Conservation (phyloP, 2,113 vertebrate species). For the Aptenodytes patagonicus region DNA sequence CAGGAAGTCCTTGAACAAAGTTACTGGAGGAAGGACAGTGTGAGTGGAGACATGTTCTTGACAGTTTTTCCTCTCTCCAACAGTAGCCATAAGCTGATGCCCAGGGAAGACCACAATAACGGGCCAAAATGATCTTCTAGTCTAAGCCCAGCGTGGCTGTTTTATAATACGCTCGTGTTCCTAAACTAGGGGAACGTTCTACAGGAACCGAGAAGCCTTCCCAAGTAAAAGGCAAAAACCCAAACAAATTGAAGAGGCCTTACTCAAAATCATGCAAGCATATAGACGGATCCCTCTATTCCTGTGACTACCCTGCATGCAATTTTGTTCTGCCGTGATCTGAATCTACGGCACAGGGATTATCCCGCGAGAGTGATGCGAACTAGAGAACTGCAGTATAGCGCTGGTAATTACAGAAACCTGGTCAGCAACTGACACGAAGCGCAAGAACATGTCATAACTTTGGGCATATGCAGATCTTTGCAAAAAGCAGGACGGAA, state of each 20-base stretch:
- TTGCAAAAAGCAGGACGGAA: slow-evolving; percentile 18
- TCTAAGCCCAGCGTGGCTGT: not conserved
- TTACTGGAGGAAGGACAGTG: not conserved
- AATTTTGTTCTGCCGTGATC: accelerated
- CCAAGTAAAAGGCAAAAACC: not conserved
- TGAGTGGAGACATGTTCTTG: not conserved
- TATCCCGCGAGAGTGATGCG: not conserved
- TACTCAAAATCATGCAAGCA: not conserved
- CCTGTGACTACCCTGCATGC: not conserved
- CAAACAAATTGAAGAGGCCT: not conserved
- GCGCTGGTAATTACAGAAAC: not conserved
- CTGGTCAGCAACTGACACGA: not conserved
- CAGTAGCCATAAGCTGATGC: not conserved
- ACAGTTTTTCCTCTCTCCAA: not conserved
- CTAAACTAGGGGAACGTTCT: not conserved
- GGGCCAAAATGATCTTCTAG: not conserved
- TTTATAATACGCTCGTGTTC: not conserved
- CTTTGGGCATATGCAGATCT: not conserved
- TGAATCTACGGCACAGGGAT: not conserved
- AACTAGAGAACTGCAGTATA: not conserved
- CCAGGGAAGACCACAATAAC: not conserved
- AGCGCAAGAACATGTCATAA: not conserved
- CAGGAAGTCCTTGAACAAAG: not conserved
- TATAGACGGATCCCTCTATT: not conserved
- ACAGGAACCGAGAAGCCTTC: not conserved